Conservation (phyloP, 2,113 vertebrate genomes). For the Empidonax traillii region DNA sequence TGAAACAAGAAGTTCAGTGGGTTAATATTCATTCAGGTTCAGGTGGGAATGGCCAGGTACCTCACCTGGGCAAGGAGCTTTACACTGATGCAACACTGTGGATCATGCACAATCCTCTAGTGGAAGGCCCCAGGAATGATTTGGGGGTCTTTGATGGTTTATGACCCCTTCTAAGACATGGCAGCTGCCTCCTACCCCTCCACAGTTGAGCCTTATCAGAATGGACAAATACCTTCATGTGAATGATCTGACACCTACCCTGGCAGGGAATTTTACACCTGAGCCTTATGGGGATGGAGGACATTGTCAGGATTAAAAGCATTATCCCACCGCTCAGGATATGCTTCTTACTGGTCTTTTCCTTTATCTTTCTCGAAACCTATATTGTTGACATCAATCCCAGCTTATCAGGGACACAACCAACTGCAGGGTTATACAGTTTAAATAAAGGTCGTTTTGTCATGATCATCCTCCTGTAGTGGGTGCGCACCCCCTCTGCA, state of each 20-base stretch:
- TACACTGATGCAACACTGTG: neutral
- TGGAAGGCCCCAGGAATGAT: neutral
- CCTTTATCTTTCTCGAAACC: neutral
- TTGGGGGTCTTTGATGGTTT: neutral
- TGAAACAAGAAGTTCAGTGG: neutral
- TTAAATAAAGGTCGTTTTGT: neutral
- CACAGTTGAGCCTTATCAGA: neutral
- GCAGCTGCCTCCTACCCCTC: neutral
- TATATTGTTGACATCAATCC: neutral
- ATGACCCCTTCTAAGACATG: neutral
- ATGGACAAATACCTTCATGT: neutral
- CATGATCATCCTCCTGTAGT: neutral
- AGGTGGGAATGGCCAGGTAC: neutral
- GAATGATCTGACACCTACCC: neutral
- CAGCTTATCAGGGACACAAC: neutral
- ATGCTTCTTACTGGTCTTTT: neutral
- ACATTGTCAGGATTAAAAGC: neutral
- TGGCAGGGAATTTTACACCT: neutral
- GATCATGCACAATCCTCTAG: neutral
- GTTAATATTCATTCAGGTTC: neutral
- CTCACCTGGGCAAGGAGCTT: neutral
- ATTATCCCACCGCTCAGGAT: neutral
- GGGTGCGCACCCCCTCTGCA: neutral
- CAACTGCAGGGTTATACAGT: neutral
- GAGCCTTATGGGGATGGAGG: neutral